Conservation (phyloP, 2,888 invertebrate species). For the Orchesella flavescens region DNA sequence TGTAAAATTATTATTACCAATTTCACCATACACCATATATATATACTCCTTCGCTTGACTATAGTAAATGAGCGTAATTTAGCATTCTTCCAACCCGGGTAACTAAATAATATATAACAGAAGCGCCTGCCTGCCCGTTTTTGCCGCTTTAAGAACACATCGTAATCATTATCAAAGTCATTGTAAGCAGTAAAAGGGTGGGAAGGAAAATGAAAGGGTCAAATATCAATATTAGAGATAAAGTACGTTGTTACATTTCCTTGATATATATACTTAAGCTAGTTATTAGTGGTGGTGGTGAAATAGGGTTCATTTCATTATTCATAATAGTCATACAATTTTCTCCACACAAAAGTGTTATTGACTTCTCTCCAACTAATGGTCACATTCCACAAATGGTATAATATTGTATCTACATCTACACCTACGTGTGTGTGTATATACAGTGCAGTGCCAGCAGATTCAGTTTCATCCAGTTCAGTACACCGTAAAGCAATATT, state of each 20-base stretch:
- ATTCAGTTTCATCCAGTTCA: constrained; percentile 46
- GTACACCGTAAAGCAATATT: constrained; percentile 49
- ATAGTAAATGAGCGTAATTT: background rate
- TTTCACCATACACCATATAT: constrained; percentile 5
- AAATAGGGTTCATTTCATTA: constrained; percentile 1
- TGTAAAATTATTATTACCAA: constrained; percentile 45
- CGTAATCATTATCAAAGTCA: constrained; percentile 28
- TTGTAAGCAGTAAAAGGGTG: constrained; percentile 47
- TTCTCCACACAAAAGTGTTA: constrained; percentile 2
- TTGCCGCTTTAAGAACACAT: constrained; percentile 46
- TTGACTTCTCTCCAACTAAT: constrained; percentile 1
- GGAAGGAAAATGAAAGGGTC: constrained; percentile 50
- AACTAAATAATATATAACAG: background rate
- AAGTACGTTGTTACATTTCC: background rate
- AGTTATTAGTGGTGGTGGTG: background rate
- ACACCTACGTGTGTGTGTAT: background rate
- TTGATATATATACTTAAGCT: background rate
- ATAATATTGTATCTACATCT: background rate
- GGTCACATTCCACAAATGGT: background rate
- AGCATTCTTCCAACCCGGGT: too few species aligned
- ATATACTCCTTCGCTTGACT: background rate
- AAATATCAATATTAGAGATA: constrained; percentile 51
- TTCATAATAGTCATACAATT: background rate
- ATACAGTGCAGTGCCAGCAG: background rate
- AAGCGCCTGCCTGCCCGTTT: background rate